phyloP scores from a whole-genome alignment of 2,113 vertebrate genomes.

The Pluvialis apricaria region DNA sequence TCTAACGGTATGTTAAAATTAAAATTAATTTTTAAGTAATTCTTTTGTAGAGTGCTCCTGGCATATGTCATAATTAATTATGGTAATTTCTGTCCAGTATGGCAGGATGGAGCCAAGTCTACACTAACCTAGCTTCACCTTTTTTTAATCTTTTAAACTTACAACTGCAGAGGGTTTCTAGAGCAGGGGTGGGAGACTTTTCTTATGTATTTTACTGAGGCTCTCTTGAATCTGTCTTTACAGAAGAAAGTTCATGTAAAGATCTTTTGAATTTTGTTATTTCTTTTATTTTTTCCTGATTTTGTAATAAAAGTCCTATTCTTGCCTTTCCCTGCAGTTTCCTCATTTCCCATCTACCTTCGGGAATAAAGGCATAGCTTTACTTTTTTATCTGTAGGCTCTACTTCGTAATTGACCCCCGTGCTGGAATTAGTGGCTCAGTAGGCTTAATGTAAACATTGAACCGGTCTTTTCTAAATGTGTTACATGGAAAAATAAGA shows the following conservation, averaged over 20 bases:
- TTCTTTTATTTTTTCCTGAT: neutral
- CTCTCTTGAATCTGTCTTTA: neutral
- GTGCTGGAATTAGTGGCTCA: neutral
- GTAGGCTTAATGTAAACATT: neutral
- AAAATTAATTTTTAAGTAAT: neutral
- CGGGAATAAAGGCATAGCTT: neutral
- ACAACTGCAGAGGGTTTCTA: neutral
- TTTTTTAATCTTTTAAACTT: neutral
- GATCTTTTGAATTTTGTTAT: neutral
- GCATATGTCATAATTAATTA: neutral
- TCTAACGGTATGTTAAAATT: neutral
- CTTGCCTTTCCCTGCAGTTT: neutral
- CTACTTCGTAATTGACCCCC: neutral
- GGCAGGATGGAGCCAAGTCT: neutral
- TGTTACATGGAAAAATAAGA: neutral
- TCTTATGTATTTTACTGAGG: neutral
- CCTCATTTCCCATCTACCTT: neutral
- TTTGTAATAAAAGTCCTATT: neutral
- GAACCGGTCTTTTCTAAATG: neutral
- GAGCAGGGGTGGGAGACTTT: neutral
- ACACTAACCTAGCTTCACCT: neutral
- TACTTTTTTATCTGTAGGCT: neutral
- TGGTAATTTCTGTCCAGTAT: neutral
- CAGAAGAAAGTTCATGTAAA: neutral
- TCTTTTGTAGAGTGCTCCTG: neutral